Conservation (phyloP, 2,888 invertebrate genomes). For the Drosophila robusta region DNA sequence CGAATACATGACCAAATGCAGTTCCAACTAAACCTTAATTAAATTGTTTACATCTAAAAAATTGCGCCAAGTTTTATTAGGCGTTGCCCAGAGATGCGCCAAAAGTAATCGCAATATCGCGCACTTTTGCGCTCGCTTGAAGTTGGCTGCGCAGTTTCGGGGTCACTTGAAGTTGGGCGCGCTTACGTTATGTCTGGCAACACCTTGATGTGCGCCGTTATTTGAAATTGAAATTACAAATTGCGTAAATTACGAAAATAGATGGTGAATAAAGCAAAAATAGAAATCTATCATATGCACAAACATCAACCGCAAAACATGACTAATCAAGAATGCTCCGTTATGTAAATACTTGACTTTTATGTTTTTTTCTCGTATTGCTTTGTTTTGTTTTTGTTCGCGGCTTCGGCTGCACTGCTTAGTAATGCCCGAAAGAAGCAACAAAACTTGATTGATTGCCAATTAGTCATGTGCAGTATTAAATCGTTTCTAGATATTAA, state of each 20-base stretch:
- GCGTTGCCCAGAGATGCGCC: conserved; percentile 1
- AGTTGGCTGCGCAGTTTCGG: background rate
- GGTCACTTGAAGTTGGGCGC: conserved; percentile 13
- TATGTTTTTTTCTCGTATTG: conserved; percentile 16
- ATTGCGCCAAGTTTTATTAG: conserved; percentile 35
- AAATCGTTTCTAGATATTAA: conserved; percentile 55
- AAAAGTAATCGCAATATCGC: background rate
- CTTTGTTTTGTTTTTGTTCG: conserved; percentile 14
- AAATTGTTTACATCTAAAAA: conserved; percentile 14
- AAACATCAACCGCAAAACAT: conserved; percentile 25
- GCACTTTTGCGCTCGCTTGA: conserved; percentile 4
- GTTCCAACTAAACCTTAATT: background rate
- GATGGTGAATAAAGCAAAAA: conserved; percentile 23
- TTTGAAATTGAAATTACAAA: conserved; percentile 23
- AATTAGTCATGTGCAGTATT: conserved; percentile 70
- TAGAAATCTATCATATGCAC: conserved; percentile 38
- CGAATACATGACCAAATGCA: conserved; percentile 68
- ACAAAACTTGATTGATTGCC: conserved; percentile 69
- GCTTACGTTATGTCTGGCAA: conserved; percentile 5
- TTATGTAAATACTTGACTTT: conserved; percentile 47
- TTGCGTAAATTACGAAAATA: conserved; percentile 38
- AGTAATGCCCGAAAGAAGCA: conserved; percentile 56
- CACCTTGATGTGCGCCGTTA: background rate
- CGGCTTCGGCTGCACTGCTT: conserved; percentile 43
- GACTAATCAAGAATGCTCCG: conserved; percentile 38